Conservation (phyloP, 2,797 vertebrate species). For the Parauchenoglanis punctatus region DNA sequence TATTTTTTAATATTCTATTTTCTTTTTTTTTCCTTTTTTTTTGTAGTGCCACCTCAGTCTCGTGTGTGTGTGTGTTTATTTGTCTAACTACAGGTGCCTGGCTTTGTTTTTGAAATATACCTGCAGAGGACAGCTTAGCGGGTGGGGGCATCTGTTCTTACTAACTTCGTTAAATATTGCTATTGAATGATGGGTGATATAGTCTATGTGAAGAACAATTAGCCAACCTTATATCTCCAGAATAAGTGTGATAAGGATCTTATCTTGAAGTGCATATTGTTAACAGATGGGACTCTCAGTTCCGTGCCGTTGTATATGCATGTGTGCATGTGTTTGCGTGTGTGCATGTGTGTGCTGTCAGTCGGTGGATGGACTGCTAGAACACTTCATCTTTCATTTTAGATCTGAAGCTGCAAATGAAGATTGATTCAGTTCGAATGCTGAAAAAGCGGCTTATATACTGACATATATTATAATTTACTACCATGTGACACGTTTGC, state of each 20-base stretch:
- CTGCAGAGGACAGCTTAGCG: constrained; percentile 41
- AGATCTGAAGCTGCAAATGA: constrained; percentile 78
- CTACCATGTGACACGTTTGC: constrained; percentile 68
- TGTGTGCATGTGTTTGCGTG: constrained; percentile 63
- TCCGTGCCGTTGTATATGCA: constrained; percentile 32
- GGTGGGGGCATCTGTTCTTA: constrained; percentile 42
- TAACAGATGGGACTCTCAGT: constrained; percentile 44
- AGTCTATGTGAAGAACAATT: constrained; percentile 45
- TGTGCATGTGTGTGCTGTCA: constrained; percentile 68
- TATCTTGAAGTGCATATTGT: constrained; percentile 53
- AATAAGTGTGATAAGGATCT: constrained; percentile 45
- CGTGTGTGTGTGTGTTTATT: constrained; percentile 14
- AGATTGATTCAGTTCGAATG: constrained; percentile 75
- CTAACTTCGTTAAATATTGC: constrained; percentile 24
- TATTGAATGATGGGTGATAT: constrained; percentile 43
- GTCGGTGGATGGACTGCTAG: constrained; percentile 70
- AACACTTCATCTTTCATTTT: constrained; percentile 79
- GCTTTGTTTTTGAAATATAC: constrained; percentile 38
- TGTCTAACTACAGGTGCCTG: constrained; percentile 35
- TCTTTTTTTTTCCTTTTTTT: background rate
- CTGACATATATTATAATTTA: constrained; percentile 79
- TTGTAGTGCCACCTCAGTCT: background rate
- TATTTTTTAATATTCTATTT: background rate
- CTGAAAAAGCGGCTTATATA: constrained; percentile 53
- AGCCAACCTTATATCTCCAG: constrained; percentile 26